A percentile compares a stretch with the other conserved stretches of the same genome.
Evolutionary conservation across 2,113 vertebrate species (phyloP).

Genomic region (Indri indri): DNA sequence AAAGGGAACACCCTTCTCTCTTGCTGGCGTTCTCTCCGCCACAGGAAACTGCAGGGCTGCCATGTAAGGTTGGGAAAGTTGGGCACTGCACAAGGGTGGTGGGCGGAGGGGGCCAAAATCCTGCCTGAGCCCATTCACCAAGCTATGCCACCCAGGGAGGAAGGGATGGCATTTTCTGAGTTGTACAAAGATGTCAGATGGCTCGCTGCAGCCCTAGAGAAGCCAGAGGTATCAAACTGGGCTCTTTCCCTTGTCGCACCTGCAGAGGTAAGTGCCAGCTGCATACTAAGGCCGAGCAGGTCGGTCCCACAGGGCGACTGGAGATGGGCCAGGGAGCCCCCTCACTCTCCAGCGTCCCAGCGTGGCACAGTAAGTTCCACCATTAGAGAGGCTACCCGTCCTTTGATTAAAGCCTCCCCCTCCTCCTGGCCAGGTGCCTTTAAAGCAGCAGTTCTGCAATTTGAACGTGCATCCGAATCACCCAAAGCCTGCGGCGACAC

Average conservation of each 20-base stretch:
- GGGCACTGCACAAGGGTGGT: background rate
- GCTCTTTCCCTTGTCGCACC: background rate
- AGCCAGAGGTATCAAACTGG: background rate
- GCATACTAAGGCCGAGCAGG: background rate
- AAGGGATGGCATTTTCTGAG: background rate
- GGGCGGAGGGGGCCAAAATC: no score
- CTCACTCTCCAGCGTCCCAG: background rate
- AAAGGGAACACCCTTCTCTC: constrained; percentile 34
- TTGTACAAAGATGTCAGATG: fast-evolving
- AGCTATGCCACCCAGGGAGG: background rate
- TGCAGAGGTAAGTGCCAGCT: background rate
- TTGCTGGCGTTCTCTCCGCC: background rate
- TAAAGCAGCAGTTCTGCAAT: background rate
- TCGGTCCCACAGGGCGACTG: background rate
- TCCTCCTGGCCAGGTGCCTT: background rate
- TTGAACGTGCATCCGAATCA: background rate
- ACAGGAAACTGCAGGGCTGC: background rate
- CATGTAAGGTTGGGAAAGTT: background rate
- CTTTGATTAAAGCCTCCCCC: background rate
- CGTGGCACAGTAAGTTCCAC: background rate
- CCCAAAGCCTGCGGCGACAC: no score
- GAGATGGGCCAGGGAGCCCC: background rate
- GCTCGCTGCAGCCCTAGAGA: background rate
- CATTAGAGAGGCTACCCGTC: fast-evolving
- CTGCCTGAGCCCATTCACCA: background rate